These are phyloP conservation scores for Troides helena DNA, from an alignment of 2,888 invertebrate genomes.

Conservation along the genomic window DNA sequence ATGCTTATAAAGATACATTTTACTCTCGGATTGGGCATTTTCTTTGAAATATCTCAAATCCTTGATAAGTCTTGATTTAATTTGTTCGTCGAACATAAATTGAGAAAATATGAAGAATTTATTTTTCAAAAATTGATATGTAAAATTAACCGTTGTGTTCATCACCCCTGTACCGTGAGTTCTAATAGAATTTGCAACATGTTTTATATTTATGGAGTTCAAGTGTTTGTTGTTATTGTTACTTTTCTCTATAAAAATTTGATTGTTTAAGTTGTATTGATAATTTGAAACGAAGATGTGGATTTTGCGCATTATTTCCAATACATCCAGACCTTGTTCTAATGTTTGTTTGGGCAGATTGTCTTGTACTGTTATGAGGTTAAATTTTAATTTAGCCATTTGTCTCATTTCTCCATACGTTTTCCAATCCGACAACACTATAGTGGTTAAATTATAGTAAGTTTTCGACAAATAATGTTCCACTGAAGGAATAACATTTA, in stretches of 20 bases:
- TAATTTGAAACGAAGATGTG: conserved; percentile 96
- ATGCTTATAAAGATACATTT: conserved; percentile 91
- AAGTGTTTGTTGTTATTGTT: conserved; percentile 96
- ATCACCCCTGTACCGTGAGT: conserved; percentile 98
- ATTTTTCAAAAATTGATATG: conserved; percentile 95
- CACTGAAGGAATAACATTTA: conserved; percentile 84
- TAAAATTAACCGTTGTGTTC: conserved; percentile 95
- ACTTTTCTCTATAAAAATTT: conserved; percentile 95
- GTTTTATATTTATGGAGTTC: conserved; percentile 96
- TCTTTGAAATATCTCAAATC: conserved; percentile 92
- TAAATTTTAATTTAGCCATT: conserved; percentile 91
- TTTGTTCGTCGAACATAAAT: conserved; percentile 98
- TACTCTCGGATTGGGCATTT: conserved; percentile 81
- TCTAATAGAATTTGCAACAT: conserved; percentile 97
- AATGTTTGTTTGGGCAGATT: conserved; percentile 97
- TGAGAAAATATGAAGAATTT: conserved; percentile 97
- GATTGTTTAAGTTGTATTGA: conserved; percentile 96
- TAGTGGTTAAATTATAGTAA: conserved; percentile 98
- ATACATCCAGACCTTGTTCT: conserved; percentile 97
- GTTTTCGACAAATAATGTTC: conserved; percentile 96
- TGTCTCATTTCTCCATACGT: conserved; percentile 98
- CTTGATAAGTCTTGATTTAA: conserved; percentile 95
- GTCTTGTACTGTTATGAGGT: conserved; percentile 91
- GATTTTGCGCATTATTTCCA: conserved; percentile 98
- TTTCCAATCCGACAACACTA: conserved; percentile 98